Evolutionary conservation across 1,140 invertebrate species (phyloP).

Genomic region (Drosophila carrolli): DNA sequence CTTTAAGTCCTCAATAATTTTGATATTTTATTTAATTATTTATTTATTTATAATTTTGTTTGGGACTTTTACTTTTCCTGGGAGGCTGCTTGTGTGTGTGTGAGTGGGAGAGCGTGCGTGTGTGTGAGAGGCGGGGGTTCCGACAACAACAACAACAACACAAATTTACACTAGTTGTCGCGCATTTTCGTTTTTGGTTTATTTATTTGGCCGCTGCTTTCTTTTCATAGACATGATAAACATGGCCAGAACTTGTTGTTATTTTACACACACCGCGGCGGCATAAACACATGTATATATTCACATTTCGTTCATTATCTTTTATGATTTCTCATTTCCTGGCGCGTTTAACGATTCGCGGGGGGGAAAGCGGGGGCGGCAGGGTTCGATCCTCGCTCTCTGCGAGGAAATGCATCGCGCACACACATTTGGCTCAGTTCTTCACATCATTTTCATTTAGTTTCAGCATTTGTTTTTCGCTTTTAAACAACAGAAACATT

Average conservation of each 20-base stretch:
- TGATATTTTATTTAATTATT: constrained; percentile 14
- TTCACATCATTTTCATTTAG: constrained; percentile 33
- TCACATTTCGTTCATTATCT: constrained; percentile 28
- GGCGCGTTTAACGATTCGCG: constrained; percentile 22
- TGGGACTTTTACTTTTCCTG: constrained; percentile 1
- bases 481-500: constrained; percentile 28
- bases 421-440: constrained; percentile 6
- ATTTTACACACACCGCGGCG: constrained; percentile 11
- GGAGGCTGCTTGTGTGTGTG: constrained; percentile 18
- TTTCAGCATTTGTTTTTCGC: constrained; percentile 20
- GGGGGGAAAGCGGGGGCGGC: constrained; percentile 10
- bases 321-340: constrained; percentile 50
- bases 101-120: constrained; percentile 9
- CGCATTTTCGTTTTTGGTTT: constrained; percentile 19
- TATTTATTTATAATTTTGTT: constrained; percentile 5
- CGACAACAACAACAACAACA: constrained; percentile 32
- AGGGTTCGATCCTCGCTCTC: constrained; percentile 31
- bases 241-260: constrained; percentile 16
- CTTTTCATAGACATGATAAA: background rate
- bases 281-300: constrained; percentile 10
- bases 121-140: constrained; percentile 27
- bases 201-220: background rate
- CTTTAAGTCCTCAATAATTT: constrained; percentile 19
- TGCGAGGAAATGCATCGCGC: constrained; percentile 33
- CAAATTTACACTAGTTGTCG: constrained; percentile 30